Conservation (phyloP, 1,140 invertebrate species). For the Rhynchophorus ferrugineus region DNA sequence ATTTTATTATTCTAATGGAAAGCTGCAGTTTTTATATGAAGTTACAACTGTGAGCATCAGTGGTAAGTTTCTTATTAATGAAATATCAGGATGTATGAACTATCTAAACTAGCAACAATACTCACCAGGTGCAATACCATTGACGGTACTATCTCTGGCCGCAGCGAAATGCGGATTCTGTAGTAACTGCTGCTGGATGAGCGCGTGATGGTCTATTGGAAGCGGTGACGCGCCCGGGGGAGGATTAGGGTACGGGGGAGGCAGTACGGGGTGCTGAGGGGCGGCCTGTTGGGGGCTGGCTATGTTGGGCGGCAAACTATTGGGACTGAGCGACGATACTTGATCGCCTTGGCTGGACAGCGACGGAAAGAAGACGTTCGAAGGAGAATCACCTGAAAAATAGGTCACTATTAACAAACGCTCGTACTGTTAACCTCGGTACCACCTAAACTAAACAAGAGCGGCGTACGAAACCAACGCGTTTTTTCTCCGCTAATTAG, state of each 20-base stretch:
- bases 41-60: no score
- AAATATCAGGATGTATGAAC: no score
- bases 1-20: no score
- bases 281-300: slow-evolving; percentile 30
- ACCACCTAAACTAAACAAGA: no score
- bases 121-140: slow-evolving; percentile 29
- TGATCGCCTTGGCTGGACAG: slow-evolving; percentile 16
- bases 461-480: no score
- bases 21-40: no score
- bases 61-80: no score
- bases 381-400: slow-evolving; percentile 31
- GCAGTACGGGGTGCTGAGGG: slow-evolving; percentile 36
- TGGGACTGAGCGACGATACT: slow-evolving; percentile 8
- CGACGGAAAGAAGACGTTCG: slow-evolving; percentile 27
- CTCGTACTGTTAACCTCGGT: neutral
- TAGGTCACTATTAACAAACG: neutral
- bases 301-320: slow-evolving; percentile 37
- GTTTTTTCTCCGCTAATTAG: no score
- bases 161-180: slow-evolving; percentile 47
- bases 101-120: slow-evolving; percentile 1
- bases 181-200: slow-evolving; percentile 48
- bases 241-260: slow-evolving; percentile 46
- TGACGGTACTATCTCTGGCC: slow-evolving; percentile 29
- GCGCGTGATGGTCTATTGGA: slow-evolving; percentile 36
- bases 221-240: slow-evolving; percentile 40